These are phyloP conservation scores for Ridgeia piscesae DNA, from an alignment of 1,140 invertebrate genomes.

Conservation along the genomic window DNA sequence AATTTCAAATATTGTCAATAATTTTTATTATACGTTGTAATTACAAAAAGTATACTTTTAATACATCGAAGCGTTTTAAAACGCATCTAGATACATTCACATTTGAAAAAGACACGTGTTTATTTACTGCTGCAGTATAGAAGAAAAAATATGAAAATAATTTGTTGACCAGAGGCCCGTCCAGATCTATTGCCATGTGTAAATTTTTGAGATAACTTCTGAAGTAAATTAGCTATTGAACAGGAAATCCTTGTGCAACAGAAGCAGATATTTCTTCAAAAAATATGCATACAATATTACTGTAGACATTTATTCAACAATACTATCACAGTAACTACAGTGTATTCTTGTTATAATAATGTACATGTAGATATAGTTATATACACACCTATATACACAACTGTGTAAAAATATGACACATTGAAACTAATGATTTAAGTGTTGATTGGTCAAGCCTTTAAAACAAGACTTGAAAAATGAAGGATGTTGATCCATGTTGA, in stretches of 20 bases:
- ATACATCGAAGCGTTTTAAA: too few relatives aligned
- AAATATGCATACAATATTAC: not conserved
- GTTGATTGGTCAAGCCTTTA: not conserved
- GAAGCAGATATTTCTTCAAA: not conserved
- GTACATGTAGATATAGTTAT: not conserved
- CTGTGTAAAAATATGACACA: not conserved
- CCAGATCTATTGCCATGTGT: too few relatives aligned
- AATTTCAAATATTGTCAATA: too few relatives aligned
- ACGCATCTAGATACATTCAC: too few relatives aligned
- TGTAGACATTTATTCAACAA: not conserved
- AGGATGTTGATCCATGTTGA: not conserved
- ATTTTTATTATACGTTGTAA: too few relatives aligned
- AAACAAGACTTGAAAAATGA: not conserved
- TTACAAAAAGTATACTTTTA: too few relatives aligned
- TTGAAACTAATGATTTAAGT: not conserved
- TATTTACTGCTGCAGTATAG: too few relatives aligned
- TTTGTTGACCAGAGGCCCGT: too few relatives aligned
- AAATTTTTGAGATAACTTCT: too few relatives aligned
- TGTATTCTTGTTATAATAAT: not conserved
- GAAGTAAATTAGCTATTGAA: too few relatives aligned
- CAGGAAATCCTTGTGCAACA: not conserved
- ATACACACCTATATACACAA: conserved; percentile 1
- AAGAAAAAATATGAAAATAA: too few relatives aligned
- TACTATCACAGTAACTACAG: not conserved
- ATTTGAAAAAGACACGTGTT: too few relatives aligned